phyloP scores from a whole-genome alignment of 2,888 invertebrate genomes.

The Stenotaenia linearis region DNA sequence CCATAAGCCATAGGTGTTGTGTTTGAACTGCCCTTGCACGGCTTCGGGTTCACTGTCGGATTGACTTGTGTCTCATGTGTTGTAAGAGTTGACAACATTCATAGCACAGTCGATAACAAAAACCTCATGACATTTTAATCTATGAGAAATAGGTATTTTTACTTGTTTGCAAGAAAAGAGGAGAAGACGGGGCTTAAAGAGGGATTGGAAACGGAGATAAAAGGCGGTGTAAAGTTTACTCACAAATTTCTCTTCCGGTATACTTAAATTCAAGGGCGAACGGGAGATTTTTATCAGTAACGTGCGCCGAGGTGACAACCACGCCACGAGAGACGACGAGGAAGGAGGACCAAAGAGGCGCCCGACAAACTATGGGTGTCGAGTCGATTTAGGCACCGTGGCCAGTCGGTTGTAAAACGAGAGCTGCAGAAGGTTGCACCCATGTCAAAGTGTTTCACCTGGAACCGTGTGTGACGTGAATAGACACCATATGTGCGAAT shows the following conservation, averaged over 20 bases:
- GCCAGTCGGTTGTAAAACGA: neutral
- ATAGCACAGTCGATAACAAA: no score
- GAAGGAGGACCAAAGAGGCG: neutral
- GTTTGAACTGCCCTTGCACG: neutral
- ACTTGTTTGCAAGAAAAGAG: neutral
- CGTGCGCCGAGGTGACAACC: constrained; percentile 19
- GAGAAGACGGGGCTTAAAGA: neutral
- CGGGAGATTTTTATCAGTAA: constrained; percentile 9
- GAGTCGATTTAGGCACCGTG: neutral
- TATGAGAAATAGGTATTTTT: no score
- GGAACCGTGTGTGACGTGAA: neutral
- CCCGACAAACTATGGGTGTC: neutral
- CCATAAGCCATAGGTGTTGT: constrained; percentile 17
- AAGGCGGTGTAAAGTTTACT: neutral
- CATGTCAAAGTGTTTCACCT: neutral
- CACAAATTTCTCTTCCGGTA: neutral
- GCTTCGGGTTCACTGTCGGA: neutral
- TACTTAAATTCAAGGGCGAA: neutral
- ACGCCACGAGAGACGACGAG: neutral
- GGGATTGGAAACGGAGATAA: neutral
- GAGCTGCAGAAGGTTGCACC: neutral
- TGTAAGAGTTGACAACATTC: neutral
- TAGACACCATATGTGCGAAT: constrained; percentile 13
- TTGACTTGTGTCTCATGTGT: constrained; percentile 11
- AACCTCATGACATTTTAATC: no score